Percentiles rank a stretch among this genome's conserved stretches.
Conservation (phyloP, 2,888 invertebrate species). For the Hypercompe scribonia region DNA sequence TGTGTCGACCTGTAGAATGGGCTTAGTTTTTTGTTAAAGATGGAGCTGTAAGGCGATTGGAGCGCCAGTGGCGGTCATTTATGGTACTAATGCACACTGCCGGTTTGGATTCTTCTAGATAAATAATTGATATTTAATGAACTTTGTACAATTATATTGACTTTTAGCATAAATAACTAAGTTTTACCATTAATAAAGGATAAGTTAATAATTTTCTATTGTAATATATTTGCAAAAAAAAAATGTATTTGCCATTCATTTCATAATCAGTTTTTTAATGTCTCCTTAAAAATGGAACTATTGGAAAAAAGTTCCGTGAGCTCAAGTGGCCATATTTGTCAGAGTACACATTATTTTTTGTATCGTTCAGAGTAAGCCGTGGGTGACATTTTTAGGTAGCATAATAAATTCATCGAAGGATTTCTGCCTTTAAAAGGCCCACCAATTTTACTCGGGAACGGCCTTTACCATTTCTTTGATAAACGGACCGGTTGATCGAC, state of each 20-base stretch:
- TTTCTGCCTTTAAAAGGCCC: constrained; percentile 57
- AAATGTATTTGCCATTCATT: background rate
- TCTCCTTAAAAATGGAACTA: background rate
- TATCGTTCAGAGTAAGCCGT: constrained; percentile 38
- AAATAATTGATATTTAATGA: background rate
- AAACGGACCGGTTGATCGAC: constrained; percentile 77
- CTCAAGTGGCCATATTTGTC: background rate
- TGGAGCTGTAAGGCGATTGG: background rate
- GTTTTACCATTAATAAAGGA: no score
- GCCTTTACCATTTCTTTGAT: constrained; percentile 76
- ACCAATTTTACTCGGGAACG: constrained; percentile 60
- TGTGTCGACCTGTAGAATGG: background rate
- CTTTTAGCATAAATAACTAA: no score
- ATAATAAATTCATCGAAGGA: constrained; percentile 62
- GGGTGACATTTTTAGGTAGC: constrained; percentile 50
- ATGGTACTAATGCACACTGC: background rate
- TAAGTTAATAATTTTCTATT: background rate
- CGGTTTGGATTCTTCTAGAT: background rate
- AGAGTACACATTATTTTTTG: constrained; percentile 34
- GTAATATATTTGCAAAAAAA: background rate
- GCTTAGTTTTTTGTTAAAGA: background rate
- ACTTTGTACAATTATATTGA: background rate
- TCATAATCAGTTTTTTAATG: background rate
- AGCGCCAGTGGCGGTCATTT: background rate
- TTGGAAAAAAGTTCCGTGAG: background rate